These are phyloP conservation scores for Zosterops hypoxanthus DNA, from an alignment of 2,113 vertebrate genomes.

Conservation along the genomic window DNA sequence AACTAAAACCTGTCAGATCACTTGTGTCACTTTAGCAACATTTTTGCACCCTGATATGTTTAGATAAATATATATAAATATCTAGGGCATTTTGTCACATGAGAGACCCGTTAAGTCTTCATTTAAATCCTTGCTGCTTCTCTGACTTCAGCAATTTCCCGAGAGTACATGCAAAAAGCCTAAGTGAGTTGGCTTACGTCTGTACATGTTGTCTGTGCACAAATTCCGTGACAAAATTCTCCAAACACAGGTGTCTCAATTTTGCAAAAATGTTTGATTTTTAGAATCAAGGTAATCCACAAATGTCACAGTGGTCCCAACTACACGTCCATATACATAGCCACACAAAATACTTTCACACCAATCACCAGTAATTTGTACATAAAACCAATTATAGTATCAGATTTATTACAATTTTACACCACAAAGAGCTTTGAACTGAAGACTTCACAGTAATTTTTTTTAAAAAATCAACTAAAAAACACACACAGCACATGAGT, in stretches of 20 bases:
- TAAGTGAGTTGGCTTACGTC: not conserved
- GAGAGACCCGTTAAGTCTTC: not conserved
- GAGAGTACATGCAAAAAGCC: not conserved
- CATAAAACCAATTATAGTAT: not conserved
- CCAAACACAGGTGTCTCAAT: not conserved
- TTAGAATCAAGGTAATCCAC: not conserved
- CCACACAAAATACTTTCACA: not conserved
- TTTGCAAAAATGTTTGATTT: not conserved
- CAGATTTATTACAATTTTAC: not conserved
- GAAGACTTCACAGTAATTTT: not conserved
- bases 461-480: not conserved
- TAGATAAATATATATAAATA: not conserved
- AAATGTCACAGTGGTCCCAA: not conserved
- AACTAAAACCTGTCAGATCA: not conserved
- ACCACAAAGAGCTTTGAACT: not conserved
- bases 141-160: not conserved
- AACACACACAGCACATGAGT: not conserved
- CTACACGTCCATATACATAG: not conserved
- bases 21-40: not conserved
- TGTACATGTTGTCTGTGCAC: fast-evolving
- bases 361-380: not conserved
- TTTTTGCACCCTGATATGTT: not conserved
- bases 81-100: not conserved
- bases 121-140: not conserved
- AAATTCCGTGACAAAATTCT: not conserved